Evolutionary conservation across 2,888 invertebrate species (phyloP).

Genomic region (Sussaba pulchella): DNA sequence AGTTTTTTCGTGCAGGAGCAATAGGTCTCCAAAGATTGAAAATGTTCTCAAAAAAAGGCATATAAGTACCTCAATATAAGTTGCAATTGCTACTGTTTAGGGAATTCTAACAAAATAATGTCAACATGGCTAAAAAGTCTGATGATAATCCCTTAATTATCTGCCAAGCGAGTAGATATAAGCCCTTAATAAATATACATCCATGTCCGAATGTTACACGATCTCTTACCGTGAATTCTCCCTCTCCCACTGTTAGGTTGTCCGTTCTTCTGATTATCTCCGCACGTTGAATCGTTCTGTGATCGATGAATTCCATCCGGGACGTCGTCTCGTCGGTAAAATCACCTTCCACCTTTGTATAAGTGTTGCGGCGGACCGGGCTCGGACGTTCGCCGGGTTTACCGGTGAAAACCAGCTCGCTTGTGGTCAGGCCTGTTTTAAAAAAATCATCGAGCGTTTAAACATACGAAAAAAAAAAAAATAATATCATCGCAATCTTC

Average conservation of each 20-base stretch:
- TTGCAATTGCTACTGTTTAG: no score
- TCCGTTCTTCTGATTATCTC: slow-evolving; percentile 87
- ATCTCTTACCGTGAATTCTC: slow-evolving; percentile 85
- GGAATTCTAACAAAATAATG: no score
- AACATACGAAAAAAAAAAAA: background rate
- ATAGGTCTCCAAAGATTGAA: no score
- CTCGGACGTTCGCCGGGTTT: slow-evolving; percentile 88
- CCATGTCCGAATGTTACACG: no score
- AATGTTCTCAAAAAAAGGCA: no score
- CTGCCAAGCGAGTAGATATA: no score
- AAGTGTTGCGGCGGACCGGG: slow-evolving; percentile 90
- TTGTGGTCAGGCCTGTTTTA: slow-evolving; percentile 89
- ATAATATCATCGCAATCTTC: no score
- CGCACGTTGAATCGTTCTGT: slow-evolving; percentile 87
- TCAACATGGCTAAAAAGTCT: no score
- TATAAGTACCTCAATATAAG: no score
- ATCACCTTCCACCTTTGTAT: slow-evolving; percentile 92
- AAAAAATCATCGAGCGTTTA: slow-evolving; percentile 32
- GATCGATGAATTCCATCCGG: slow-evolving; percentile 88
- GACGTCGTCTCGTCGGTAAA: slow-evolving; percentile 89
- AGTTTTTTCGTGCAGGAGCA: no score
- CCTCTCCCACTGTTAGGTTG: slow-evolving; percentile 88
- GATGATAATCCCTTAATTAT: no score
- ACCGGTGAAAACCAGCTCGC: slow-evolving; percentile 89
- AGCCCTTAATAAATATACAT: no score